These are phyloP conservation scores for Cyanoderma ruficeps DNA, from an alignment of 2,113 vertebrate species.

Conservation along the genomic window DNA sequence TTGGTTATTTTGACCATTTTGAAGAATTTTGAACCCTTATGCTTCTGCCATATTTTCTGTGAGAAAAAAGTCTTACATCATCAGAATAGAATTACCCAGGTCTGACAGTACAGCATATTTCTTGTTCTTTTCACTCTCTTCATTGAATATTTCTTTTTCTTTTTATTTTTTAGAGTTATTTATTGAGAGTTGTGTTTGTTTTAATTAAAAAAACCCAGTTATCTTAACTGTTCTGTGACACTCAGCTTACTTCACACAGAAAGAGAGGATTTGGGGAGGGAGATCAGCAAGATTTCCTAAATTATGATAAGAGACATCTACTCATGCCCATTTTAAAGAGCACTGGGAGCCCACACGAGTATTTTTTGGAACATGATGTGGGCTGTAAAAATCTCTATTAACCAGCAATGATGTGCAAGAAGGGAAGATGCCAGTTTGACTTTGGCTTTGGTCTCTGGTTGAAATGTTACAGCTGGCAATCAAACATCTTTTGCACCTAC, in stretches of 20 bases:
- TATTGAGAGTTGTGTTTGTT: neutral
- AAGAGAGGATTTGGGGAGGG: neutral
- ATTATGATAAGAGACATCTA: neutral
- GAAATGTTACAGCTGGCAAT: neutral
- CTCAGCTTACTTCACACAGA: neutral
- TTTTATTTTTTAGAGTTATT: neutral
- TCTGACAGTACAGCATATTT: neutral
- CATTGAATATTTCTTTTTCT: neutral
- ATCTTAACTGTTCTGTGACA: neutral
- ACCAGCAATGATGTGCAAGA: neutral
- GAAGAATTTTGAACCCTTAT: neutral
- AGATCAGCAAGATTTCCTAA: neutral
- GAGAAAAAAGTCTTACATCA: neutral
- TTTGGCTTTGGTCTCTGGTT: neutral
- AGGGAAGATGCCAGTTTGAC: neutral
- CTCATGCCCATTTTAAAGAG: neutral
- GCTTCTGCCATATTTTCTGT: neutral
- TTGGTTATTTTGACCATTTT: neutral
- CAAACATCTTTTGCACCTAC: neutral
- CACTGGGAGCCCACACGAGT: accelerated
- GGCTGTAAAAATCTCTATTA: neutral
- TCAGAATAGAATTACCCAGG: neutral
- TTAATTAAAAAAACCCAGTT: neutral
- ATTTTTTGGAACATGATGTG: neutral
- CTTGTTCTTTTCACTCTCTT: neutral